A percentile compares a stretch with the other conserved stretches of the same genome.
phyloP scores from a whole-genome alignment of 2,797 vertebrate genomes.

The Melanotaenia maccullochi region DNA sequence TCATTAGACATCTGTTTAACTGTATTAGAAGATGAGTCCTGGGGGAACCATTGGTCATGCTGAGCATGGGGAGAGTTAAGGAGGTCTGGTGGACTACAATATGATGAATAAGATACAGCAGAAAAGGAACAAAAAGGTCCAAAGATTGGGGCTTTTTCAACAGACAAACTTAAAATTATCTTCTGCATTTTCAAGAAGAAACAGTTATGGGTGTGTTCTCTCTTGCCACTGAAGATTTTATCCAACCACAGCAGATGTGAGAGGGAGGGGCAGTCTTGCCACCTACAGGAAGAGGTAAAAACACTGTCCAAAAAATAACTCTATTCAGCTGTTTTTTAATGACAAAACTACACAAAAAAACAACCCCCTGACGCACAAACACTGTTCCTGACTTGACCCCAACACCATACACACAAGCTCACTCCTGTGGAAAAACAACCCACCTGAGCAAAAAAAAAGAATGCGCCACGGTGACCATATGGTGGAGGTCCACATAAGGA shows the following conservation, averaged over 20 bases:
- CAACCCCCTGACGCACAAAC: constrained; percentile 23
- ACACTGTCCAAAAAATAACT: constrained; percentile 47
- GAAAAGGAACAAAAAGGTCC: constrained; percentile 63
- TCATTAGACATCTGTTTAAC: constrained; percentile 89
- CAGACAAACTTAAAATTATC: constrained; percentile 54
- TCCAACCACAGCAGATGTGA: constrained; percentile 71
- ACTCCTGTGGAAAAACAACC: constrained; percentile 59
- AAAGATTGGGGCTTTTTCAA: constrained; percentile 59
- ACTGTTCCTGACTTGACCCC: constrained; percentile 43
- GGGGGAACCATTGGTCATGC: constrained; percentile 86
- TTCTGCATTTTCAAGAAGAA: constrained; percentile 36
- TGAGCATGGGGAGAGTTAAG: constrained; percentile 64
- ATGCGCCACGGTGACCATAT: constrained; percentile 77
- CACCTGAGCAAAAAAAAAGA: constrained; percentile 61
- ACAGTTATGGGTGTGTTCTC: constrained; percentile 28
- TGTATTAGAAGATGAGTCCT: constrained; percentile 84
- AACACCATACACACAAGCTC: constrained; percentile 38
- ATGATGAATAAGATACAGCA: constrained; percentile 62
- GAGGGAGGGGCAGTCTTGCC: constrained; percentile 48
- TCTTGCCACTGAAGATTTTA: constrained; percentile 54
- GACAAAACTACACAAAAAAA: constrained; percentile 16
- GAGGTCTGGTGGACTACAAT: constrained; percentile 76
- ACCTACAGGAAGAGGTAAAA: constrained; percentile 61
- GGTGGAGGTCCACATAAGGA: constrained; percentile 78
- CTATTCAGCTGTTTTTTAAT: constrained; percentile 43